phyloP scores from a whole-genome alignment of 2,888 invertebrate genomes.

The Liposcelis brunnea region DNA sequence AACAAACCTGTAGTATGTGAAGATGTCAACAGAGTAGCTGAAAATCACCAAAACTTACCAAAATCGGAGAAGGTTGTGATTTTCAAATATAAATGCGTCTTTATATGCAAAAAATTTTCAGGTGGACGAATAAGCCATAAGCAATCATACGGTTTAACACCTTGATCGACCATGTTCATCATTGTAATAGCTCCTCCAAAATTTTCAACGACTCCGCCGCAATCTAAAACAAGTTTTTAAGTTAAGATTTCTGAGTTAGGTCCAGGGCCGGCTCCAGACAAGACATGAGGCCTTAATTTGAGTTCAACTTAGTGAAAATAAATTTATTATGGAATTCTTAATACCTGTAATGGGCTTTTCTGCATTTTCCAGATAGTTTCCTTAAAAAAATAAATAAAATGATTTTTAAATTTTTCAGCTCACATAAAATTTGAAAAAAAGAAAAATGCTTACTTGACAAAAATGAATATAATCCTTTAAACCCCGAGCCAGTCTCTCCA shows the following conservation, averaged over 20 bases:
- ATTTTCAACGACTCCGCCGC: slow-evolving; percentile 51
- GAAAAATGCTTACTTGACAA: slow-evolving; percentile 22
- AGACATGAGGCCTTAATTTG: too few species aligned
- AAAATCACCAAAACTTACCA: too few species aligned
- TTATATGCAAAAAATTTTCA: slow-evolving; percentile 42
- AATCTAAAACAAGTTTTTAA: slow-evolving; percentile 29
- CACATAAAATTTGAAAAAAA: neutral
- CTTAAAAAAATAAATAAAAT: slow-evolving; percentile 12
- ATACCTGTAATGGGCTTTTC: slow-evolving; percentile 19
- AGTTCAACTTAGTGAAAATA: too few species aligned
- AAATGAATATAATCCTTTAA: slow-evolving; percentile 41
- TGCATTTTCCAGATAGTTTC: slow-evolving; percentile 14
- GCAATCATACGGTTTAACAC: slow-evolving; percentile 42
- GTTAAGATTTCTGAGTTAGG: too few species aligned
- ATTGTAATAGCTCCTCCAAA: slow-evolving; percentile 55
- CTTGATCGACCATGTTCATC: slow-evolving; percentile 50
- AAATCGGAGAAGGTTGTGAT: slow-evolving; percentile 39
- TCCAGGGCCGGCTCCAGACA: too few species aligned
- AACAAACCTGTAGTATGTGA: too few species aligned
- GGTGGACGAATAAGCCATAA: slow-evolving; percentile 53
- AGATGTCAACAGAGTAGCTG: too few species aligned
- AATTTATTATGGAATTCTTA: too few species aligned
- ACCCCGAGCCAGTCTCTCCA: slow-evolving; percentile 46
- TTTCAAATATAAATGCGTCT: slow-evolving; percentile 46
- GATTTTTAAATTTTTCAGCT: slow-evolving; percentile 1